A percentile compares a stretch with the other conserved stretches of the same genome.
phyloP scores from a whole-genome alignment of 1,140 invertebrate genomes.

The Pantala flavescens region DNA sequence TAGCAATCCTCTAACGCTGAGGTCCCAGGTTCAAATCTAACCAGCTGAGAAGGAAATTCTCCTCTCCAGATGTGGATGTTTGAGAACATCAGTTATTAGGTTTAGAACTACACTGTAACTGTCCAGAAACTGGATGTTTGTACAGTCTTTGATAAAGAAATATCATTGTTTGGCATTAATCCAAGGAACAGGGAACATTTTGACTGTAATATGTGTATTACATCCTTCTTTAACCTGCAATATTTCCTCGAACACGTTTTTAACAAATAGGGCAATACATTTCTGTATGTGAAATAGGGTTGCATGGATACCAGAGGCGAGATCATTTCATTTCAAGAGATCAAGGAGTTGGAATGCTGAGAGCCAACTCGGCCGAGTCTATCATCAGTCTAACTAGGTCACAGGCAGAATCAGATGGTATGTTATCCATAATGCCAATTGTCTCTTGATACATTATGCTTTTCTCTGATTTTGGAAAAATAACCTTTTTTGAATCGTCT shows the following conservation, averaged over 20 bases:
- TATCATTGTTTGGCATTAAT: too few relatives aligned
- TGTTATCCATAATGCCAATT: conserved; percentile 21
- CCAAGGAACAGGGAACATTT: too few relatives aligned
- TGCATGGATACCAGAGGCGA: background rate
- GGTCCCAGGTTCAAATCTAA: too few relatives aligned
- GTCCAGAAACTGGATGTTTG: too few relatives aligned
- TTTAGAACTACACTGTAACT: too few relatives aligned
- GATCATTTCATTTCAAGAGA: conserved; percentile 1
- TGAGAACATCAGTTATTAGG: too few relatives aligned
- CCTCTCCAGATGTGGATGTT: too few relatives aligned
- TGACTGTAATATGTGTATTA: background rate
- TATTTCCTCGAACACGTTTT: background rate
- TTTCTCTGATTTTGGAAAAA: background rate
- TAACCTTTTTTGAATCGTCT: background rate
- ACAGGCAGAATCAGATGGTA: conserved; percentile 27
- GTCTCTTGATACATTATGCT: too few relatives aligned
- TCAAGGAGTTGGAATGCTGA: conserved; percentile 19
- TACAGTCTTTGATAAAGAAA: too few relatives aligned
- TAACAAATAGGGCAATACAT: background rate
- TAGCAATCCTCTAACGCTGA: too few relatives aligned
- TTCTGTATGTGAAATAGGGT: background rate
- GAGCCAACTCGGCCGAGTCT: conserved; percentile 30
- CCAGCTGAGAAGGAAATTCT: too few relatives aligned
- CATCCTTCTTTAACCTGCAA: background rate
- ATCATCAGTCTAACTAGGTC: conserved; percentile 24